Evolutionary conservation across 2,888 invertebrate species (phyloP), one percentile per base, ranked within the genome.

Genomic region (Patella caerulea): DNA sequence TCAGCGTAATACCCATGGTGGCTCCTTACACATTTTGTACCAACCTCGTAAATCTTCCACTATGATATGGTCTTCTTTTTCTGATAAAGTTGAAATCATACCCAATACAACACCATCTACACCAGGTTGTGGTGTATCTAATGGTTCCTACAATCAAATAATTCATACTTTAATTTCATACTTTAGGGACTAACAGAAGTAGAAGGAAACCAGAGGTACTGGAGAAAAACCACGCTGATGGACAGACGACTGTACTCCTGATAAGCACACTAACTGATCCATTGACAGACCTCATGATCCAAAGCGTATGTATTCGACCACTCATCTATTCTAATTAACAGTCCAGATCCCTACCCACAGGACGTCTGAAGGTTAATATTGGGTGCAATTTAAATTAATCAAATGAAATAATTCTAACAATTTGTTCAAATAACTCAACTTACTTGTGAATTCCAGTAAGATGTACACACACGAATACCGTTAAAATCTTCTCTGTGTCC

Each of bases 391-490:
- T 59, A 59, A 19, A 7, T 45, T 45, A 45, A 45, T 45, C 45
- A 45, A 45, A 45, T 45, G 1, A 45, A 45, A 45, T 45, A 1
- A 45, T 45, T 45, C 45, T 45, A 45, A 45, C 7, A 45, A 45
- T 45, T 45, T 45, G 45, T 45, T 45, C 7, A 45, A 45, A 29
- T 45, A 54, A 56, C 19, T 19, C 69, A 17, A 24, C 45, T 87
- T 83, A 98, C 98, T 92, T 97, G 98, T 7, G 98, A 97, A 91
- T 98, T 97, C 98, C 98, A 99, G 97, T 98, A 99, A 15, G 98
- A 97, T 77, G 98, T 96, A 90, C 99, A 99, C 1, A 99, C 93
- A 70, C 99, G 93, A 45, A 99, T 79, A 4, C 83, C 85, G 69
- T 80, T 73, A 5, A 82, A 78, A 19, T 34, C 74, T 17, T 45